Evolutionary conservation across 2,888 invertebrate species (phyloP).

Genomic region (Resseliella maxima): DNA sequence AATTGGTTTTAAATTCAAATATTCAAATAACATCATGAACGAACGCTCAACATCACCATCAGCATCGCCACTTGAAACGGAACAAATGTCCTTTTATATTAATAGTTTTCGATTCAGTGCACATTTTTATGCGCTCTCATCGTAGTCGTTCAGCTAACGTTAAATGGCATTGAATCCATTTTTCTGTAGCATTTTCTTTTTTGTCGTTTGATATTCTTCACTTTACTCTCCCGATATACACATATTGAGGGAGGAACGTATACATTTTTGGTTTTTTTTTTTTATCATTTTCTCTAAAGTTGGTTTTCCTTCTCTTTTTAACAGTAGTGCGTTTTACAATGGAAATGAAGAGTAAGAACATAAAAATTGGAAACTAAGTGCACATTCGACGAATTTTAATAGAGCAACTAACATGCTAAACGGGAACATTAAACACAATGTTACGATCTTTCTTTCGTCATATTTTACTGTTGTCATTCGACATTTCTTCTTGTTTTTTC

Average conservation of each 20-base stretch:
- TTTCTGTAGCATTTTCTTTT: not conserved
- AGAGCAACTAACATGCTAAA: conserved; percentile 53
- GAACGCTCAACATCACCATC: not conserved
- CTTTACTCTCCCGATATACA: not conserved
- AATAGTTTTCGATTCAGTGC: conserved; percentile 53
- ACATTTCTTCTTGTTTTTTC: not conserved
- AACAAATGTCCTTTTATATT: conserved; percentile 48
- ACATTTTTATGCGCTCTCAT: conserved; percentile 12
- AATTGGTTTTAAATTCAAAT: conserved; percentile 53
- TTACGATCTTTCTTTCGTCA: conserved; percentile 53
- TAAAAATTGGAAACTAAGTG: not conserved
- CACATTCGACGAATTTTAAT: conserved; percentile 50
- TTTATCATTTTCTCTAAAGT: not conserved
- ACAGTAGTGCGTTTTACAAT: too few relatives aligned
- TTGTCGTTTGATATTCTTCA: not conserved
- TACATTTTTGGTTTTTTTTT: not conserved
- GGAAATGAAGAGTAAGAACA: not conserved
- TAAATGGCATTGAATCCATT: conserved; percentile 24
- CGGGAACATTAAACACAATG: conserved; percentile 53
- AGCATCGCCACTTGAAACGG: not conserved
- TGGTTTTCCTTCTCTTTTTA: not conserved
- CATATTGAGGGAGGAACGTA: too few relatives aligned
- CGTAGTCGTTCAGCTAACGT: not conserved
- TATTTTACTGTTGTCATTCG: conserved; percentile 45
- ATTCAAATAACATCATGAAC: conserved; percentile 6